These are phyloP conservation scores for Daboia siamensis DNA, from an alignment of 2,113 vertebrate genomes.

Conservation along the genomic window DNA sequence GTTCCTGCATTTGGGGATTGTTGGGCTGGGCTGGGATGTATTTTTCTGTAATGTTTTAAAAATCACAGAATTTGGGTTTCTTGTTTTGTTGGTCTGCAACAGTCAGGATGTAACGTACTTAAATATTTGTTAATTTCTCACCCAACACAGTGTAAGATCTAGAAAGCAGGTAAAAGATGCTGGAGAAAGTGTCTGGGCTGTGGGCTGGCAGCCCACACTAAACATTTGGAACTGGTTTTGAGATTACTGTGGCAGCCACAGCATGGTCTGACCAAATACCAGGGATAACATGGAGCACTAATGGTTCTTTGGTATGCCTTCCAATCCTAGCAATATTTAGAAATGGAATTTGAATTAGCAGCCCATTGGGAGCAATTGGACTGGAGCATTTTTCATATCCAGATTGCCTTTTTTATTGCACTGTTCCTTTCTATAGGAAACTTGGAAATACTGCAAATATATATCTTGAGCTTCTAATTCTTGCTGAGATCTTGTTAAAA, in stretches of 20 bases:
- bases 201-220: background rate
- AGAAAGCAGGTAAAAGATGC: background rate
- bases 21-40: background rate
- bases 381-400: no score
- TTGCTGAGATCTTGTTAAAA: background rate
- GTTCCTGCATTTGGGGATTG: background rate
- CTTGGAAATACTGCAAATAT: background rate
- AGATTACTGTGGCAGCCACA: background rate
- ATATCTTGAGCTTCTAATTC: background rate
- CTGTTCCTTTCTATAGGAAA: background rate
- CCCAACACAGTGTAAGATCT: background rate
- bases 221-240: background rate
- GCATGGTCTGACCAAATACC: background rate
- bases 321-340: background rate
- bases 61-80: background rate
- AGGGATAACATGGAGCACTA: background rate
- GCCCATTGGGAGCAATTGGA: background rate
- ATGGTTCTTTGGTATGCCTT: background rate
- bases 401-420: background rate
- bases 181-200: background rate
- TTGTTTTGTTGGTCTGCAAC: background rate
- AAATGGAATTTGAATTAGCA: background rate
- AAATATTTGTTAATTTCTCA: background rate
- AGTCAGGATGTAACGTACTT: background rate
- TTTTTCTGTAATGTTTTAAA: slow-evolving; percentile 15